A percentile compares a stretch with the other conserved stretches of the same genome.
phyloP scores from a whole-genome alignment of 2,888 invertebrate genomes.

The Lasius fuliginosus region DNA sequence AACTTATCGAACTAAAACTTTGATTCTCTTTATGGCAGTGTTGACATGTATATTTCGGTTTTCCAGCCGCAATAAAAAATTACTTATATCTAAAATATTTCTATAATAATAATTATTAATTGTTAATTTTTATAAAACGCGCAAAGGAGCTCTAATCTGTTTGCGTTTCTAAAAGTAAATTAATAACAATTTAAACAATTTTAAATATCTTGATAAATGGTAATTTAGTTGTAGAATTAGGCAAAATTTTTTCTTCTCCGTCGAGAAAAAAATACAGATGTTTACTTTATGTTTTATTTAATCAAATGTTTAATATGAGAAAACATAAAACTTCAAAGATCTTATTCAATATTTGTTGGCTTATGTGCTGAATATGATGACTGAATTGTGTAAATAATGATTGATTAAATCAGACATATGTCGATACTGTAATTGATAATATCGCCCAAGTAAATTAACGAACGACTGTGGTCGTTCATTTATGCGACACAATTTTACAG shows the following conservation, averaged over 20 bases:
- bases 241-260: not conserved
- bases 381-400: slow-evolving; percentile 53
- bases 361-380: slow-evolving; percentile 15
- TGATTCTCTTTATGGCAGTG: not conserved
- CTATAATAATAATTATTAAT: not conserved
- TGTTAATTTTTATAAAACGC: not conserved
- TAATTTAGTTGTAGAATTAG: not conserved
- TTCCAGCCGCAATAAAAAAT: not conserved
- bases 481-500: slow-evolving; percentile 51
- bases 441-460: slow-evolving; percentile 50
- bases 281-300: not conserved
- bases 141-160: not conserved
- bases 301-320: not conserved
- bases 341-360: not conserved
- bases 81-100: not conserved
- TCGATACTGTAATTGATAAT: slow-evolving; percentile 55
- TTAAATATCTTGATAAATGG: not conserved
- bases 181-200: not conserved
- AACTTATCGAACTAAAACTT: not conserved
- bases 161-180: not conserved
- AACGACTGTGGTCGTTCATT: slow-evolving; percentile 40
- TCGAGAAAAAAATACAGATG: not conserved
- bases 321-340: slow-evolving; percentile 18
- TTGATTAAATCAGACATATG: slow-evolving; percentile 43
- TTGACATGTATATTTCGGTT: not conserved